Evolutionary conservation across 2,888 invertebrate species (phyloP).

Genomic region (Piscicola geometra): DNA sequence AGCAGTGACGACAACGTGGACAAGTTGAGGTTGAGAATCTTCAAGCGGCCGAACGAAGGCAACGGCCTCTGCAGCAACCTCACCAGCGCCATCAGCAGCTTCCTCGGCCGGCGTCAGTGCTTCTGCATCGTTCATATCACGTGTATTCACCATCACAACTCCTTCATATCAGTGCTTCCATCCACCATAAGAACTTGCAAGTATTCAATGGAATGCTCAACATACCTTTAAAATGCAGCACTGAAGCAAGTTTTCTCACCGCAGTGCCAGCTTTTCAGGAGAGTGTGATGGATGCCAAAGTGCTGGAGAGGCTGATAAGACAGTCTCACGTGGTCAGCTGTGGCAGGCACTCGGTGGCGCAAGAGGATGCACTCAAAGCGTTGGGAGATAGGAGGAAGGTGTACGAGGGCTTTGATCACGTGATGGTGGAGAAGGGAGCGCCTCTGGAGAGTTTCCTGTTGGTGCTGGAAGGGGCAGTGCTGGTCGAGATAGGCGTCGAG

Average conservation of each 20-base stretch:
- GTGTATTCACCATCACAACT: too few species aligned
- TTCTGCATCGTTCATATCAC: too few species aligned
- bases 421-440: slow-evolving; percentile 28
- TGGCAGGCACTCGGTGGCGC: background rate
- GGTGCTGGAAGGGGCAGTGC: slow-evolving; percentile 29
- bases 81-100: too few species aligned
- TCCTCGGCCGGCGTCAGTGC: too few species aligned
- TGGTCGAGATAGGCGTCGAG: slow-evolving; percentile 27
- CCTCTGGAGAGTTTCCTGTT: slow-evolving; percentile 22
- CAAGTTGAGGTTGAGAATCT: background rate
- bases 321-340: background rate
- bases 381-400: background rate
- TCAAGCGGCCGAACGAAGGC: background rate
- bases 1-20: background rate
- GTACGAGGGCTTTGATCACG: slow-evolving; percentile 15
- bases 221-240: too few species aligned
- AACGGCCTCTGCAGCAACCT: too few species aligned
- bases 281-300: slow-evolving; percentile 1
- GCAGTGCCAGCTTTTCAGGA: slow-evolving; percentile 25
- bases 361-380: background rate
- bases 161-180: too few species aligned
- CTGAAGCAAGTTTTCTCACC: too few species aligned
- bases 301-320: slow-evolving; percentile 18
- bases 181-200: too few species aligned
- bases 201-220: too few species aligned